Conservation (phyloP, 2,113 vertebrate species). For the Cololabis saira region DNA sequence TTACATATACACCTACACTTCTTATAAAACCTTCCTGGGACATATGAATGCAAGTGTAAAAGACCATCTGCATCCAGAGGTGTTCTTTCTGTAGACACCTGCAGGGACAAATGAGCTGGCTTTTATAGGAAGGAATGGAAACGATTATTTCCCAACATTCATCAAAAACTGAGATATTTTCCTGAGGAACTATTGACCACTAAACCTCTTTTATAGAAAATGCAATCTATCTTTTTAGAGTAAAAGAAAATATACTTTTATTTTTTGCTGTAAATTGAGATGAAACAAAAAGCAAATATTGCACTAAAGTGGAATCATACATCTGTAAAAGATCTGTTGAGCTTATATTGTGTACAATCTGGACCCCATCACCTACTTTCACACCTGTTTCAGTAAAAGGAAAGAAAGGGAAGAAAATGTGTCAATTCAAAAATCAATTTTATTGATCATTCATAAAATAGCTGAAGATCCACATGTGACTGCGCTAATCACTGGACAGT, state of each 20-base stretch:
- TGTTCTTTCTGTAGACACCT: neutral
- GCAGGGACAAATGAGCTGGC: neutral
- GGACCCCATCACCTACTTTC: too few relatives aligned
- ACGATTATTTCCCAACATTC: neutral
- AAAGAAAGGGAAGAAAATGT: conserved; percentile 12
- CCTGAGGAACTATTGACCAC: neutral
- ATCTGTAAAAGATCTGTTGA: too few relatives aligned
- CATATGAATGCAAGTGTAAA: neutral
- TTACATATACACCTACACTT: neutral
- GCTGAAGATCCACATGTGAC: conserved; percentile 21
- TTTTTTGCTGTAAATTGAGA: too few relatives aligned
- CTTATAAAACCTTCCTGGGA: conserved; percentile 1
- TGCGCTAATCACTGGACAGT: neutral
- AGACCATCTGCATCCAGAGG: neutral
- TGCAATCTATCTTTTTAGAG: too few relatives aligned
- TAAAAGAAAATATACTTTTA: too few relatives aligned
- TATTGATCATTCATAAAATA: conserved; percentile 41
- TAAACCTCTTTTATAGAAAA: too few relatives aligned
- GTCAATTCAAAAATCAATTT: conserved; percentile 39
- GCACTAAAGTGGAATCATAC: too few relatives aligned
- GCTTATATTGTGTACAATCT: too few relatives aligned
- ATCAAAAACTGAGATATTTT: neutral
- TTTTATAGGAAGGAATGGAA: neutral
- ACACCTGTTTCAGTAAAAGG: neutral
- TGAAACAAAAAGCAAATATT: too few relatives aligned